Conservation (phyloP, 2,888 invertebrate species). For the Brenthis hecate region DNA sequence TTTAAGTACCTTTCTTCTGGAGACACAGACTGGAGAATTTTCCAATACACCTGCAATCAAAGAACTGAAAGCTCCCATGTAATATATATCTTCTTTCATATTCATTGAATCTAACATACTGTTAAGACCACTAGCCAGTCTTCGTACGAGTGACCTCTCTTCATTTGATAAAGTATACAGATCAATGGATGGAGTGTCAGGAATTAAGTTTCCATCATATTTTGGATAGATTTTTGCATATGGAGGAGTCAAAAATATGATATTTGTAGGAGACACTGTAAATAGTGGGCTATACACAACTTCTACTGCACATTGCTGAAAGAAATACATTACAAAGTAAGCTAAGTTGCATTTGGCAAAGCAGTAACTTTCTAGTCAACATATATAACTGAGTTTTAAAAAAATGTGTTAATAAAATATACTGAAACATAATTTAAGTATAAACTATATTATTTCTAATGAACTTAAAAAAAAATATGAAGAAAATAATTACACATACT, state of each 20-base stretch:
- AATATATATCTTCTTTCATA: conserved; percentile 85
- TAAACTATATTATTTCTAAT: no score
- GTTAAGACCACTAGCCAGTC: conserved; percentile 77
- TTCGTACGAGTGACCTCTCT: conserved; percentile 67
- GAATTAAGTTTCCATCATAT: conserved; percentile 62
- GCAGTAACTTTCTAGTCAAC: no score
- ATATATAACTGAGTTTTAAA: no score
- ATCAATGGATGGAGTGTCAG: conserved; percentile 60
- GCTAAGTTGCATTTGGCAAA: no score
- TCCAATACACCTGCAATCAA: conserved; percentile 83
- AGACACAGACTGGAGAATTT: conserved; percentile 76
- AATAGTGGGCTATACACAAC: conserved; percentile 84
- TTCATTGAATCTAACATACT: conserved; percentile 82
- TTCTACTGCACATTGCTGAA: conserved; percentile 84
- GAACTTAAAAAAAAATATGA: background rate
- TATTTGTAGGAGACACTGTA: conserved; percentile 79
- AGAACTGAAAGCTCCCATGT: conserved; percentile 84
- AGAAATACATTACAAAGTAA: conserved; percentile 39
- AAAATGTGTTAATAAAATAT: no score
- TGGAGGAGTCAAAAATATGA: conserved; percentile 84
- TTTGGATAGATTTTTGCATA: conserved; percentile 82
- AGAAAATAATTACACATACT: conserved; percentile 55
- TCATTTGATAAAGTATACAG: conserved; percentile 62
- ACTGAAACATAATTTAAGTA: no score
- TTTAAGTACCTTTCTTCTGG: conserved; percentile 79